Evolutionary conservation across 2,888 invertebrate species (phyloP).

Genomic region (Pristionchus arcanus): DNA sequence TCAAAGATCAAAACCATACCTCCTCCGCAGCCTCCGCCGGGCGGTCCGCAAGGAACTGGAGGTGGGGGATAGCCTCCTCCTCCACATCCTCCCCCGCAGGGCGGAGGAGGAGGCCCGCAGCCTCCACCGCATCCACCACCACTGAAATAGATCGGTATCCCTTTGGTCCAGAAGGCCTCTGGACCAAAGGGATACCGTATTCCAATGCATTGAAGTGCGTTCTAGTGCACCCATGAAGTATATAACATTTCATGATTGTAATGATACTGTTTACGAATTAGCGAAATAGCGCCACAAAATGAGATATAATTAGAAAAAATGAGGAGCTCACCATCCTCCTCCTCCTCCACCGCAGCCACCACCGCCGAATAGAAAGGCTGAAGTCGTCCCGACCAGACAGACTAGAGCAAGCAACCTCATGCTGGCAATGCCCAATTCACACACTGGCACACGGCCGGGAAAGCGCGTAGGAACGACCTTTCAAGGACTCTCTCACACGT

Average conservation of each 20-base stretch:
- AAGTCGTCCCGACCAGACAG: neutral
- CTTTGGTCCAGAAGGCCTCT: too few relatives aligned
- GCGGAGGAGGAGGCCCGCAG: neutral
- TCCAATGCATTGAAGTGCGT: too few relatives aligned
- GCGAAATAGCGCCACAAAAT: neutral
- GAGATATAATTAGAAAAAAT: neutral
- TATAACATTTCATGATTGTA: neutral
- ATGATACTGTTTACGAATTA: neutral
- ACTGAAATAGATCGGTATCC: neutral
- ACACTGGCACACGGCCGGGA: neutral
- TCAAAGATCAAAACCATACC: neutral
- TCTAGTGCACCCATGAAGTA: too few relatives aligned
- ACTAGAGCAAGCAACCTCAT: conserved; percentile 6
- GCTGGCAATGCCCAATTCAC: neutral
- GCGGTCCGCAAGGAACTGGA: neutral
- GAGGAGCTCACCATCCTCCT: conserved; percentile 18
- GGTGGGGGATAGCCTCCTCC: conserved; percentile 27
- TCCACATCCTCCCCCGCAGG: neutral
- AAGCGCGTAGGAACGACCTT: conserved; percentile 25
- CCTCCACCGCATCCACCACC: conserved; percentile 39
- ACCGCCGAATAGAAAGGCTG: conserved; percentile 25
- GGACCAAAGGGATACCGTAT: too few relatives aligned
- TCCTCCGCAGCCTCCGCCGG: conserved; percentile 1
- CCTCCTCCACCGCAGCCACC: conserved; percentile 37
- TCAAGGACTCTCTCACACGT: neutral